phyloP scores from a whole-genome alignment of 2,113 vertebrate species.

The Gnathonemus longibarbis region DNA sequence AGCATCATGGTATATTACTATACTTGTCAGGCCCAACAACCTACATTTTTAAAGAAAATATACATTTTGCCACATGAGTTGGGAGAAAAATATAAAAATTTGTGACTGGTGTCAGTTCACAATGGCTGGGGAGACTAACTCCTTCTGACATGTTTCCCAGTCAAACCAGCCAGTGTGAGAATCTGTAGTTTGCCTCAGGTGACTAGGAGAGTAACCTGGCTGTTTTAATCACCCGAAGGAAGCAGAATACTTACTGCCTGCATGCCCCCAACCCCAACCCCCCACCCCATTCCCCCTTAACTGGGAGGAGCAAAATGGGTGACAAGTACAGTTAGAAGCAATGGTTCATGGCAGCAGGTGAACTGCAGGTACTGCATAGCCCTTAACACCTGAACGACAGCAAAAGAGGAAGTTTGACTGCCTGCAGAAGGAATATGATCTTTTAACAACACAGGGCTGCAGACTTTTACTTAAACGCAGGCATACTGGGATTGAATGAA shows the following conservation, averaged over 20 bases:
- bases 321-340: neutral
- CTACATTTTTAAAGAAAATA: neutral
- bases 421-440: neutral
- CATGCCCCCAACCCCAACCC: neutral
- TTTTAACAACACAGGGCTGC: neutral
- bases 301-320: neutral
- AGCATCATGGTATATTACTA: neutral
- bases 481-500: neutral
- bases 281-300: no score
- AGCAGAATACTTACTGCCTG: neutral
- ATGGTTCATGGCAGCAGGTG: neutral
- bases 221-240: neutral
- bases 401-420: neutral
- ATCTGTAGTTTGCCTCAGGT: neutral
- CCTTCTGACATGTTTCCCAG: neutral
- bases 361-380: neutral
- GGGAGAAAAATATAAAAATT: neutral
- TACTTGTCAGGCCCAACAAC: neutral
- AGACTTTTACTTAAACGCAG: neutral
- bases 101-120: neutral
- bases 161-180: neutral
- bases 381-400: neutral
- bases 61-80: neutral
- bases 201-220: neutral
- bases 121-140: neutral